Conservation (phyloP, 1,140 invertebrate genomes). For the Archivesica marissinica region DNA sequence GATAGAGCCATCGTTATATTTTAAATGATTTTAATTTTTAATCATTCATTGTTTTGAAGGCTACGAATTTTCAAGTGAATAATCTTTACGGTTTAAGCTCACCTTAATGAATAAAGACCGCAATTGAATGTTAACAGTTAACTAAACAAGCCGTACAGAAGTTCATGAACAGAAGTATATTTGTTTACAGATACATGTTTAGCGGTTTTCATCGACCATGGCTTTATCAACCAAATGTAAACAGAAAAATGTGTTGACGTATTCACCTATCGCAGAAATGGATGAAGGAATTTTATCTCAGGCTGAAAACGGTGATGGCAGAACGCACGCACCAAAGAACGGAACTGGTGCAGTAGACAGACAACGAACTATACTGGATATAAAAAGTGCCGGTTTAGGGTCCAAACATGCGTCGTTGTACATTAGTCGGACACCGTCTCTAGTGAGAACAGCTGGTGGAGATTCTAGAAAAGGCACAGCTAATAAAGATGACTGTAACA, state of each 20-base stretch:
- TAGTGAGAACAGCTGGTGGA: neutral
- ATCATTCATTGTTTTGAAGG: too few species aligned
- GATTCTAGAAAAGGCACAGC: neutral
- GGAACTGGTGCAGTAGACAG: neutral
- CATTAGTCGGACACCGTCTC: constrained; percentile 42
- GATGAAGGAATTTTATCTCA: neutral
- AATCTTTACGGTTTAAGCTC: too few species aligned
- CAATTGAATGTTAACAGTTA: neutral
- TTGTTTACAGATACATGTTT: too few species aligned
- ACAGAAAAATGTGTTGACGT: neutral
- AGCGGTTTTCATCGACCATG: neutral
- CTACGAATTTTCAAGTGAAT: too few species aligned
- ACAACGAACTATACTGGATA: constrained; percentile 17
- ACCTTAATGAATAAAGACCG: too few species aligned
- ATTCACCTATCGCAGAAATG: constrained; percentile 32
- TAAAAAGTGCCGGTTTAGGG: constrained; percentile 22
- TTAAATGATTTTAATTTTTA: too few species aligned
- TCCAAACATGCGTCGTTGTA: constrained; percentile 53
- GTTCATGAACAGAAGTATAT: neutral
- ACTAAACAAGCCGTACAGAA: neutral
- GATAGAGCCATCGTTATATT: too few species aligned
- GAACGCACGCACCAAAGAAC: neutral
- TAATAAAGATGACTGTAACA: constrained; percentile 8
- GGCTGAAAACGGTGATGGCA: neutral
- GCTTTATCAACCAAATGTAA: constrained; percentile 20